A percentile compares a stretch with the other conserved stretches of the same genome.
Conservation (phyloP, 2,113 vertebrate species). For the Pungitius pungitius region DNA sequence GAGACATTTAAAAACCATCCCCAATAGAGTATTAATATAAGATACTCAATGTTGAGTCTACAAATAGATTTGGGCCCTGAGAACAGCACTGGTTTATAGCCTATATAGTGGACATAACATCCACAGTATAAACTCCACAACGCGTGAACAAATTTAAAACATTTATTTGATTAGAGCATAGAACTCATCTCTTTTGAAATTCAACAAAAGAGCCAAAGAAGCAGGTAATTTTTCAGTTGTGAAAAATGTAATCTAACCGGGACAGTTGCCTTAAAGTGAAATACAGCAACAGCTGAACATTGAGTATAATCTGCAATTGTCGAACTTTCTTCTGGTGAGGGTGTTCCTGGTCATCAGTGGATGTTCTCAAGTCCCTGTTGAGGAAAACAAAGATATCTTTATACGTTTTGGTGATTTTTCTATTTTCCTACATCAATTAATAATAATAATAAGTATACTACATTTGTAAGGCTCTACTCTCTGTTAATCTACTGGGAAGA, state of each 20-base stretch:
- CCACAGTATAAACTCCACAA: not conserved
- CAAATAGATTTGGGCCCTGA: not conserved
- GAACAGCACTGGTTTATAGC: not conserved
- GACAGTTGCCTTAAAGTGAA: conserved; percentile 6
- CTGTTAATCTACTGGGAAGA: too few relatives aligned
- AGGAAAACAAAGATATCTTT: conserved; percentile 57
- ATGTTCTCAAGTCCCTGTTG: conserved; percentile 93
- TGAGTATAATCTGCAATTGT: conserved; percentile 61
- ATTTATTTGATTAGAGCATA: not conserved
- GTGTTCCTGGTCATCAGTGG: conserved; percentile 69
- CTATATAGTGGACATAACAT: too few relatives aligned
- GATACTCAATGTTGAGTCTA: not conserved
- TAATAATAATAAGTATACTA: too few relatives aligned
- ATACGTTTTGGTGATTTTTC: too few relatives aligned
- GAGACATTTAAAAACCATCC: too few relatives aligned
- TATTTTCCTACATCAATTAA: not conserved
- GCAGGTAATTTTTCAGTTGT: not conserved
- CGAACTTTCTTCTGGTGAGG: conserved; percentile 22
- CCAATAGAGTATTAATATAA: not conserved
- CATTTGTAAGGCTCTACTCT: not conserved
- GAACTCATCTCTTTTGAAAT: not conserved
- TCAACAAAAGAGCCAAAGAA: not conserved
- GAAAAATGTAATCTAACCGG: conserved; percentile 38
- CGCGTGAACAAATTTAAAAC: not conserved
- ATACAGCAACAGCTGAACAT: conserved; percentile 18